These are phyloP conservation scores for Noctua fimbriata DNA, from an alignment of 2,888 invertebrate genomes.

Conservation along the genomic window DNA sequence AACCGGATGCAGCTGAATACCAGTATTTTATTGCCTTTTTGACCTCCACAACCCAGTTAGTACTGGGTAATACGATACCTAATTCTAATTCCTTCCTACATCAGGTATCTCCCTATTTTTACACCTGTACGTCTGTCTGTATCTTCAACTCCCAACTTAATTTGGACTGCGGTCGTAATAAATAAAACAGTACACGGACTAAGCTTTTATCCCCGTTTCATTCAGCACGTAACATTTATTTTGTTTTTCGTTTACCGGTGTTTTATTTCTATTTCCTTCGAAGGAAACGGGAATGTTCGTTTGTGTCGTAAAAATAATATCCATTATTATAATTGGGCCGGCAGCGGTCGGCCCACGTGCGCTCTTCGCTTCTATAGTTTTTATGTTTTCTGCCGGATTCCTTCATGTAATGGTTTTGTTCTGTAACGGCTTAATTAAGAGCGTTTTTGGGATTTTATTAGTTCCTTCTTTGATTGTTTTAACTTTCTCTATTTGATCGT, in stretches of 20 bases:
- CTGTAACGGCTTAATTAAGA: conserved; percentile 62
- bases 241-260: conserved; percentile 66
- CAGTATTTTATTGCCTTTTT: not conserved
- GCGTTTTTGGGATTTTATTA: conserved; percentile 52
- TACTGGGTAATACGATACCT: not conserved
- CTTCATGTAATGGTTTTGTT: conserved; percentile 54
- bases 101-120: not conserved
- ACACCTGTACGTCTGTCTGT: conserved; percentile 25
- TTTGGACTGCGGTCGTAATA: conserved; percentile 50
- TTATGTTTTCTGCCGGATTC: conserved; percentile 73
- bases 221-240: conserved; percentile 62
- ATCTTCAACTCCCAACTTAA: conserved; percentile 50
- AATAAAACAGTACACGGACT: conserved; percentile 50
- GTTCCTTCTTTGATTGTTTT: conserved; percentile 35
- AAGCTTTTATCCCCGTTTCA: conserved; percentile 58
- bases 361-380: conserved; percentile 73
- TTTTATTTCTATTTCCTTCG: conserved; percentile 75
- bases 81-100: not conserved
- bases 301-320: conserved; percentile 85
- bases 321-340: conserved; percentile 86
- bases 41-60: not conserved
- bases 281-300: conserved; percentile 76
- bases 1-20: not conserved
- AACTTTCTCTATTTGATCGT: conserved; percentile 31
- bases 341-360: conserved; percentile 71